phyloP scores from a whole-genome alignment of 2,888 invertebrate species.

The Sylvicola cinctus region DNA sequence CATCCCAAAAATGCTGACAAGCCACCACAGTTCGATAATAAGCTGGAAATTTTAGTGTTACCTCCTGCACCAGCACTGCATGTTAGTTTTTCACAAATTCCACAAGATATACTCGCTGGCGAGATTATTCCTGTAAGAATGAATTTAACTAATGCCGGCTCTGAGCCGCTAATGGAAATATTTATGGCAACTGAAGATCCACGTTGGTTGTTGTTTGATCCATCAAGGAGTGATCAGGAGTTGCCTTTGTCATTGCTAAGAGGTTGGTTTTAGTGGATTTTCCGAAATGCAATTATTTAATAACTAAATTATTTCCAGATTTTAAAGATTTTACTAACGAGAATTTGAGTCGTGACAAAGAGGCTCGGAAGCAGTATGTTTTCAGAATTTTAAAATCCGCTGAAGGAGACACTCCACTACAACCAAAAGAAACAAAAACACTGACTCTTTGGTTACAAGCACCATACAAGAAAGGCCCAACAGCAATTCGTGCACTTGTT shows the following conservation, averaged over 20 bases:
- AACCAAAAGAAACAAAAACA: constrained; percentile 18
- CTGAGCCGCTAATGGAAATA: constrained; percentile 35
- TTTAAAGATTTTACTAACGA: constrained; percentile 21
- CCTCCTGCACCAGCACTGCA: constrained; percentile 66
- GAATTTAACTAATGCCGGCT: constrained; percentile 40
- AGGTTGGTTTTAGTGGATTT: no score
- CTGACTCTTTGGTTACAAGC: constrained; percentile 44
- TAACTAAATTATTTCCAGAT: constrained; percentile 11
- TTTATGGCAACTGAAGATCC: constrained; percentile 31
- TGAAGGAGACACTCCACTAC: constrained; percentile 11
- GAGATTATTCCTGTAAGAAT: constrained; percentile 44
- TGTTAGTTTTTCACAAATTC: constrained; percentile 42
- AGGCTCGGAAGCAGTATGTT: constrained; percentile 22
- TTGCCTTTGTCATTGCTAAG: constrained; percentile 21
- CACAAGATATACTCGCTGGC: constrained; percentile 43
- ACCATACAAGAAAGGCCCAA: constrained; percentile 38
- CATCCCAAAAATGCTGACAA: constrained; percentile 9
- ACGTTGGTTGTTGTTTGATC: constrained; percentile 19
- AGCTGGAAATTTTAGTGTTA: constrained; percentile 53
- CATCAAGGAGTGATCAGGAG: constrained; percentile 13
- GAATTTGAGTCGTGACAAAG: constrained; percentile 23
- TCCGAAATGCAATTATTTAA: background rate
- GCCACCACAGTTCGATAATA: constrained; percentile 30
- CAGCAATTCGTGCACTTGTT: constrained; percentile 44
- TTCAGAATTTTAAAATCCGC: constrained; percentile 16